Percentiles rank a stretch among this genome's conserved stretches.
Conservation (phyloP, 2,888 invertebrate genomes). For the Ganaspis brasiliensis region DNA sequence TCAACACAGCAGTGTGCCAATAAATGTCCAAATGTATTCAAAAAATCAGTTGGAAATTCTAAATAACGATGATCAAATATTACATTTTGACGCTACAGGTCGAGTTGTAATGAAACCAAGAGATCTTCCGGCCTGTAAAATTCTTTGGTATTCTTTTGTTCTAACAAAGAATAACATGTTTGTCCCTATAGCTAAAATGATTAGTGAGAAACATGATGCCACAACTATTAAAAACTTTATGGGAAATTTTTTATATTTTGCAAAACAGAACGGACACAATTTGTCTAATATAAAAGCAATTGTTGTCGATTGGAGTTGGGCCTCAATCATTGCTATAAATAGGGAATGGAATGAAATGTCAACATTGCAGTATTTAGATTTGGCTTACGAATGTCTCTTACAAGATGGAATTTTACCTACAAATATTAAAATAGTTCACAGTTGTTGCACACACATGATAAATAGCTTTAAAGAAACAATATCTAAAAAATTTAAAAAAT, state of each 20-base stretch:
- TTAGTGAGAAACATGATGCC: background rate
- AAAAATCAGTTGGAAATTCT: background rate
- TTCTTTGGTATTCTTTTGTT: background rate
- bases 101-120: background rate
- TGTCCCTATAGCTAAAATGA: background rate
- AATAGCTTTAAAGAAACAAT: constrained; percentile 4
- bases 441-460: constrained; percentile 35
- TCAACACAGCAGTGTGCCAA: background rate
- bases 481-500: background rate
- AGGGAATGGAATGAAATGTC: constrained; percentile 38
- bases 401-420: background rate
- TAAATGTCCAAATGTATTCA: background rate
- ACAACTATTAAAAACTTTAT: background rate
- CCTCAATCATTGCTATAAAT: constrained; percentile 35
- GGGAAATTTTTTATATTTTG: background rate
- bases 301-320: constrained; percentile 45
- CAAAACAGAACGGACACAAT: background rate
- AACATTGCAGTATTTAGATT: constrained; percentile 29
- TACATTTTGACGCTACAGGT: background rate
- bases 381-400: background rate
- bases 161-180: background rate
- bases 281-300: background rate
- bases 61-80: background rate
- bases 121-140: background rate
- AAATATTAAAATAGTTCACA: background rate